Base-by-base conservation (phyloP, 2,888 invertebrate genomes). In the Cinara cedri region DNA sequence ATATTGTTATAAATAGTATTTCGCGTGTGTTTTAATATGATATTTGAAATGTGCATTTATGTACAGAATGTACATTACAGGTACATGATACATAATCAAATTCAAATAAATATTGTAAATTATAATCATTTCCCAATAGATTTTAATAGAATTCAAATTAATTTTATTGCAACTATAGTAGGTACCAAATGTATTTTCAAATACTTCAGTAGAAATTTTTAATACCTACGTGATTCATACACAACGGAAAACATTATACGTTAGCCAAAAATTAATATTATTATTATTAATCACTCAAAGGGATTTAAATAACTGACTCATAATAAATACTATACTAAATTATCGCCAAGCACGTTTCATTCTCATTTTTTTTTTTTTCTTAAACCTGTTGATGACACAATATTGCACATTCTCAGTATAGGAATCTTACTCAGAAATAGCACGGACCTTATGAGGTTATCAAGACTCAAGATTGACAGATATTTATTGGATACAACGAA, bases 371-470 rank as follows among this genome's bases (percentile, higher is more conserved):
- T 34, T 42, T 4, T 34, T 42, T 24, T 51, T 24, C 63, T 13
- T 65, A 65, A 75, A 75, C 21, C 16, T 65, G n/a, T 54, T 51
- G 63, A 63, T 75, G 74, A 65, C 44, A 75, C 42, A 75, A 65
- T n/a, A 65, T 10, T n/a, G 34, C 19, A 51, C 21, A 3, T 63
- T 21, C 42, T 74, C 63, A 24, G 42, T 65, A 75, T 44, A 65
- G 54, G 42, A 75, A 75, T 75, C 42, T 63, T 75, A 46, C 14
- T 76, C 66, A 57, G 1, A 76, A 68, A 57, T 76, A 76, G 76
- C 57, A 76, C 76, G 46, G 42, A 57, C 76, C 76, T 57, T 76
- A 76, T 75, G 54, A 51, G 74, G 63, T 65, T 54, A 75, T 65
- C 34, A 6, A 34, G 74, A 65, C 24, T 54, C n/a, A 24, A 54